Evolutionary conservation across 2,888 invertebrate genomes (phyloP), one percentile per base, ranked within the genome.

Genomic region (Epirrhoe tristata): DNA sequence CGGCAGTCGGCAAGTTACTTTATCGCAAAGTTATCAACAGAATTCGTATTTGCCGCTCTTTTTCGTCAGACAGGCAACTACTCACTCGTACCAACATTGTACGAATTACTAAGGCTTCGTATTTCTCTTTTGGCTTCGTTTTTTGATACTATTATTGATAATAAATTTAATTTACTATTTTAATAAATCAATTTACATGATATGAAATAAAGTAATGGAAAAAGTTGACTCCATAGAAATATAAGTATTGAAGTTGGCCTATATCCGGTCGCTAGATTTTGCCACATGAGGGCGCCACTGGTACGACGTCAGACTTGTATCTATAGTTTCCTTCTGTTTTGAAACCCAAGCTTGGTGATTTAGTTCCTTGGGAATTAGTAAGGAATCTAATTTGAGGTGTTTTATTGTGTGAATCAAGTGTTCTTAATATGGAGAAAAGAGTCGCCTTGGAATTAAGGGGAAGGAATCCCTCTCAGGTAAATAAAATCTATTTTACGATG

Each of bases 401-500:
- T 82, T 63, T 73, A 78, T 77, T 85, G 89, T 88, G 88, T 80
- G 79, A 82, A 77, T 78, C 75, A 72, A 78, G 74, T 80, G 76
- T 80, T 75, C 64, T 78, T 74, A 87, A 86, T 81, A 98, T 98
- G 98, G 98, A 98, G 95, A 98, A 98, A 92, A 96, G 99, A 93
- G 97, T 99, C 95, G 97, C 97, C 87, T 95, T 98, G 89, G 99
- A 99, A 94, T 96, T 97, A 94, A 95, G 98, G 87, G 98, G 98
- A 91, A 96, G 97, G 90, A 96, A 96, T 90, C 97, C 98, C 81
- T 96, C 96, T 88, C 97, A 98, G 95, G 99, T 99, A 95, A 96
- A 96, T 86, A 63, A 79, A 83, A 82, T 83, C 76, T 75, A 79
- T 83, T 86, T 88, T 87, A 86, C 84, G 77, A 82, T 88, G 70